Conservation (phyloP, 1,140 invertebrate species). For the Lucilia cuprina region DNA sequence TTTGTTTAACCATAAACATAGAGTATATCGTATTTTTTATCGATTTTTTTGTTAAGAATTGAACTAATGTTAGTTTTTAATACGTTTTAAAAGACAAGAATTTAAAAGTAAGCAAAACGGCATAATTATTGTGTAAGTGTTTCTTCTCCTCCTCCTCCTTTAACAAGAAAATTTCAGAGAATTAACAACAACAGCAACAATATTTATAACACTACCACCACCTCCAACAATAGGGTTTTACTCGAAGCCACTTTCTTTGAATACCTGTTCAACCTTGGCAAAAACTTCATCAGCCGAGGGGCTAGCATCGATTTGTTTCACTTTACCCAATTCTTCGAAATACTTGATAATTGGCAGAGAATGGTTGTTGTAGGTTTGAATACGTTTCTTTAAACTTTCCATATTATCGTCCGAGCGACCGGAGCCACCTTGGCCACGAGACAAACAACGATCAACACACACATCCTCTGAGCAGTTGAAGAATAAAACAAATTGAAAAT, state of each 20-base stretch:
- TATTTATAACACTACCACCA: not conserved
- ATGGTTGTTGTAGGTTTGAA: constrained; percentile 87
- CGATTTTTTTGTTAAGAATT: not conserved
- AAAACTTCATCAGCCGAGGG: constrained; percentile 76
- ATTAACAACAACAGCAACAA: not conserved
- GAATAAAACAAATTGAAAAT: constrained; percentile 90
- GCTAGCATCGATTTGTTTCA: constrained; percentile 80
- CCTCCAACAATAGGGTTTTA: not conserved
- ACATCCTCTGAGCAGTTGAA: constrained; percentile 89
- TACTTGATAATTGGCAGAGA: constrained; percentile 94
- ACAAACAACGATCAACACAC: constrained; percentile 85
- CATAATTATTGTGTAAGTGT: too few relatives aligned
- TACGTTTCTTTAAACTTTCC: constrained; percentile 89
- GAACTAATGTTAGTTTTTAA: not conserved
- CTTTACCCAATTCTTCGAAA: constrained; percentile 77
- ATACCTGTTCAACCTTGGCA: constrained; percentile 57
- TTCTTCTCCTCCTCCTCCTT: too few relatives aligned
- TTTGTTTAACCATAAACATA: not conserved
- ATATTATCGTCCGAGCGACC: constrained; percentile 94
- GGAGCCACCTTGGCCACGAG: constrained; percentile 85
- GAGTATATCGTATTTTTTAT: not conserved
- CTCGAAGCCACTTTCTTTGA: constrained; percentile 49
- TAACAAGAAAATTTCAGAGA: too few relatives aligned
- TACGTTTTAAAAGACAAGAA: not conserved
- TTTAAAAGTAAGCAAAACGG: too few relatives aligned